Evolutionary conservation across 2,888 invertebrate genomes (phyloP).

Genomic region (Flabesymbios commensalis): DNA sequence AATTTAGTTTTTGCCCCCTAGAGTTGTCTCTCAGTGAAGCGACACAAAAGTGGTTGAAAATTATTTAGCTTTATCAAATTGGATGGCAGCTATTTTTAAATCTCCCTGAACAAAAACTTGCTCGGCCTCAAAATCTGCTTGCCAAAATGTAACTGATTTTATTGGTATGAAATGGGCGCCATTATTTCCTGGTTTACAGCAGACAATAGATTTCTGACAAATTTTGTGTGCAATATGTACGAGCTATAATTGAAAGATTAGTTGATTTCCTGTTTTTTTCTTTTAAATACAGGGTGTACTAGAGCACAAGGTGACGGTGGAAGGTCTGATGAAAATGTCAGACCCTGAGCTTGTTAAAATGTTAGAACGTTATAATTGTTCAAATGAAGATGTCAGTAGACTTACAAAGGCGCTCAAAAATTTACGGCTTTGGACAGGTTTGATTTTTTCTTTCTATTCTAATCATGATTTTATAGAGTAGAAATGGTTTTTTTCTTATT

Average conservation of each 20-base stretch:
- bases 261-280: too few relatives aligned
- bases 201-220: background rate
- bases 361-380: conserved; percentile 70
- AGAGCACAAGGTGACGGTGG: conserved; percentile 67
- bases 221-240: background rate
- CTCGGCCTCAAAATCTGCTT: background rate
- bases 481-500: background rate
- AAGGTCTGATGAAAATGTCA: conserved; percentile 80
- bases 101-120: too few relatives aligned
- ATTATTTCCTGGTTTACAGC: background rate
- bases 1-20: too few relatives aligned
- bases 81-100: too few relatives aligned
- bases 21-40: too few relatives aligned
- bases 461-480: background rate
- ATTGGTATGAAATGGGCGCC: too few relatives aligned
- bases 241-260: background rate
- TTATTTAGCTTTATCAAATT: too few relatives aligned
- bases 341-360: conserved; percentile 80
- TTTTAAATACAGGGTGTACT: conserved; percentile 68
- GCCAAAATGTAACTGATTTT: background rate
- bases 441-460: too few relatives aligned
- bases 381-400: conserved; percentile 81
- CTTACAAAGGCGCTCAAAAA: conserved; percentile 84
- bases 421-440: conserved; percentile 83
- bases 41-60: too few relatives aligned